A percentile compares a stretch with the other conserved stretches of the same genome.
These are phyloP conservation scores for Thereva nobilitata DNA, from an alignment of 2,888 invertebrate species.

Conservation along the genomic window DNA sequence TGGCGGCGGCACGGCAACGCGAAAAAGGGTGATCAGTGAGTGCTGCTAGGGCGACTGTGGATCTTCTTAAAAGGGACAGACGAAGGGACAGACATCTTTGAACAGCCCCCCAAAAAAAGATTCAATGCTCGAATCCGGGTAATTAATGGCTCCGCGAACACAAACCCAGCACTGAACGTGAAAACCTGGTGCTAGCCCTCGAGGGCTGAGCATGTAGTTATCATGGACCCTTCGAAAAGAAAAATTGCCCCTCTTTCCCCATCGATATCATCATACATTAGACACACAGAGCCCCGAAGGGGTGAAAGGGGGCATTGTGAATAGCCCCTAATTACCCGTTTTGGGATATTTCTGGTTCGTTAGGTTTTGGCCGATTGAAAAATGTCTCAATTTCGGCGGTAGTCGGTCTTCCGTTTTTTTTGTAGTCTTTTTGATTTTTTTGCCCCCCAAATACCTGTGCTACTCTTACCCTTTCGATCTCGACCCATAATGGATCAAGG, in stretches of 20 bases:
- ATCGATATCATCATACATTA: not conserved
- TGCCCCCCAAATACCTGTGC: not conserved
- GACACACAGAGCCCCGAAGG: conserved; percentile 5
- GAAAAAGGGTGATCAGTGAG: conserved; percentile 4
- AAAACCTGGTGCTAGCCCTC: conserved; percentile 22
- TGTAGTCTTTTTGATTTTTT: conserved; percentile 13
- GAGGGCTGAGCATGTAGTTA: conserved; percentile 4
- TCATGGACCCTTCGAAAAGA: not conserved
- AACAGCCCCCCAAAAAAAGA: conserved; percentile 1
- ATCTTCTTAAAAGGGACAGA: not conserved
- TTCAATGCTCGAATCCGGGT: conserved; percentile 10
- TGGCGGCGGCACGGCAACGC: conserved; percentile 12
- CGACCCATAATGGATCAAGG: no score
- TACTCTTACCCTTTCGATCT: not conserved
- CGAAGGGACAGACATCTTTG: not conserved
- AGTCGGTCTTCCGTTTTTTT: conserved; percentile 17
- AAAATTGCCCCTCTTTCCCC: not conserved
- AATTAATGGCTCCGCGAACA: conserved; percentile 36
- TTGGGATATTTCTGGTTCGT: conserved; percentile 35
- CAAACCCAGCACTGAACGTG: conserved; percentile 19
- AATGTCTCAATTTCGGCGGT: conserved; percentile 40
- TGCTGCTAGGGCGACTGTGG: conserved; percentile 3
- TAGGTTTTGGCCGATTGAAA: conserved; percentile 37
- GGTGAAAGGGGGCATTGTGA: conserved; percentile 15
- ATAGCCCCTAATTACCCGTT: conserved; percentile 38